Evolutionary conservation across 1,140 invertebrate species (phyloP), one percentile per base, ranked within the genome.

Genomic region (Carposina sasakii): DNA sequence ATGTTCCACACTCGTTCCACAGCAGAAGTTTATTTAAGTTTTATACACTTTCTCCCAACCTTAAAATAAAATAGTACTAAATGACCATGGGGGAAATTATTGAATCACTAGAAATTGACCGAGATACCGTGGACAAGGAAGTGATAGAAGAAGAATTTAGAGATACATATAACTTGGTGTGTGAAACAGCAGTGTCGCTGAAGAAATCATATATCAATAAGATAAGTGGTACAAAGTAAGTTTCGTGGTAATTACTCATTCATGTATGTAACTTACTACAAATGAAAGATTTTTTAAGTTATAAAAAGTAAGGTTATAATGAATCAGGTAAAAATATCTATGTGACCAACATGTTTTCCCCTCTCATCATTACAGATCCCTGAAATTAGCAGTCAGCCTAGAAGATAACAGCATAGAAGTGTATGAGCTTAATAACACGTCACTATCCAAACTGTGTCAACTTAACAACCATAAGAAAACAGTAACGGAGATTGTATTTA

Each of bases 401-500:
- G 41, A 55, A 45, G 68, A 79, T 41, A 74, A 78, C 36, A 66
- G 54, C 13, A 76, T 81, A 60, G 76, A 83, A 44, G 65, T 81
- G 16, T 81, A 75, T 52, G 62, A 72, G 34, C 41, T 81, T 15
- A 60, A 48, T 26, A 67, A 70, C n/a, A 51, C 57, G 22, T 88
- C 57, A 58, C 36, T 66, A 57, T 71, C 59, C 44, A 60, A 53
- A 49, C 57, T 64, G 48, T 81, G 50, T 51, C 85, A 53, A 42
- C 70, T 70, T 46, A 86, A 67, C 33, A 75, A 74, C n/a, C 86
- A 88, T 58, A 57, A 76, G 15, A 76, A 86, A 39, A 44, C 48
- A 1, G 72, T 90, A 12, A 85, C 87, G 5, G 89, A 89, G 37
- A 69, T 91, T 1, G 88, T 87, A 57, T 92, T 91, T 65, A 87